Evolutionary conservation across 2,888 invertebrate genomes (phyloP).

Genomic region (Morpho deidamia): DNA sequence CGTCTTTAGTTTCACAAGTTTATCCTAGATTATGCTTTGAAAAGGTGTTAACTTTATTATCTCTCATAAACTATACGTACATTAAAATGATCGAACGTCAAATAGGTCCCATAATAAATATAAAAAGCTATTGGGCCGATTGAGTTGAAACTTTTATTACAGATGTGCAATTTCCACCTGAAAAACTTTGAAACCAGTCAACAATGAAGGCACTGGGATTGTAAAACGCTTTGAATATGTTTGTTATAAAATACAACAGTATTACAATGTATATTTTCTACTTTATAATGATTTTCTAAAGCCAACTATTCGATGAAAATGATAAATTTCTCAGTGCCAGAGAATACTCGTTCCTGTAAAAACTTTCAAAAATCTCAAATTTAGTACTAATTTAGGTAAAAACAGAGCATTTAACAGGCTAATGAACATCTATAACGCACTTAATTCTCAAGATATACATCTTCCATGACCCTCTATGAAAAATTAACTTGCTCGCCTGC

Average conservation of each 20-base stretch:
- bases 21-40: not conserved
- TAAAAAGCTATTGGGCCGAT: slow-evolving; percentile 17
- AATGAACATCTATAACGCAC: too few relatives aligned
- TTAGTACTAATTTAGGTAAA: too few relatives aligned
- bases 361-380: too few relatives aligned
- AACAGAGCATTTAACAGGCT: too few relatives aligned
- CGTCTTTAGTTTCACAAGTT: too few relatives aligned
- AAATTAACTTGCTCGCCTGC: too few relatives aligned
- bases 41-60: slow-evolving; percentile 1
- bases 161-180: slow-evolving; percentile 22
- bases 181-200: slow-evolving; percentile 19
- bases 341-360: too few relatives aligned
- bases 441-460: too few relatives aligned
- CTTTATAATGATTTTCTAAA: too few relatives aligned
- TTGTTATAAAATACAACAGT: not conserved
- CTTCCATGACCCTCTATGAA: too few relatives aligned
- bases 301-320: too few relatives aligned
- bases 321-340: too few relatives aligned
- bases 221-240: slow-evolving; percentile 4
- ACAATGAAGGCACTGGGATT: slow-evolving; percentile 11
- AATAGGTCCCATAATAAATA: slow-evolving; percentile 18
- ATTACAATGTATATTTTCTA: not conserved
- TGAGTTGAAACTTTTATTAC: slow-evolving; percentile 23
- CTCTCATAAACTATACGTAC: not conserved
- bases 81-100: slow-evolving; percentile 14